phyloP scores from a whole-genome alignment of 2,113 vertebrate species.

The Desmodus rotundus region DNA sequence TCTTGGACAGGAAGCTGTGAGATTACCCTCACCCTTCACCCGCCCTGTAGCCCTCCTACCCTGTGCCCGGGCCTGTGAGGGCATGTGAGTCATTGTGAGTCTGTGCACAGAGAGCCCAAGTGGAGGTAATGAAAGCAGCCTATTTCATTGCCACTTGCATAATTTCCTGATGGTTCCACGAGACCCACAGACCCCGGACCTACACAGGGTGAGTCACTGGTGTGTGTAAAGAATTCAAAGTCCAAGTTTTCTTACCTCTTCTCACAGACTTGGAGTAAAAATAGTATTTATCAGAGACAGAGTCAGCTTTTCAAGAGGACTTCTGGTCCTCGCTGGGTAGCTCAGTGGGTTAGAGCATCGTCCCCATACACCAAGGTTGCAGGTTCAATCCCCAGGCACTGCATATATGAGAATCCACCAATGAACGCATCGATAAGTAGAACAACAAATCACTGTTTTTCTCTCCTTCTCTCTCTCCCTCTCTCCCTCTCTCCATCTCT shows the following conservation, averaged over 20 bases:
- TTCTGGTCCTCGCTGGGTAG: not conserved
- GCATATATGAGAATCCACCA: not conserved
- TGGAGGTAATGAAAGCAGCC: not conserved
- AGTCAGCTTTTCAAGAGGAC: not conserved
- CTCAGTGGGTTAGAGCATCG: not conserved
- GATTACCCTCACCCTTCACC: not conserved
- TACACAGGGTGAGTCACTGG: not conserved
- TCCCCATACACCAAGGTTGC: not conserved
- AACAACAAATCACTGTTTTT: not conserved
- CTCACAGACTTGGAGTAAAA: not conserved
- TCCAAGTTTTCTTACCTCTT: not conserved
- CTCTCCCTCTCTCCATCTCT: not conserved
- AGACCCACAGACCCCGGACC: not conserved
- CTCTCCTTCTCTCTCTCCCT: not conserved
- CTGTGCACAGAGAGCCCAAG: too few species aligned
- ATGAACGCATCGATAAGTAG: too few species aligned
- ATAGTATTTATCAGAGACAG: not conserved
- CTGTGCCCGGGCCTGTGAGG: fast-evolving
- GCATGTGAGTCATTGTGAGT: not conserved
- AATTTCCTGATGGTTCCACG: fast-evolving
- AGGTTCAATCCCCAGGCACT: not conserved
- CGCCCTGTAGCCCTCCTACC: not conserved
- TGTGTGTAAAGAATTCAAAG: not conserved
- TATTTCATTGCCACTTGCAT: not conserved
- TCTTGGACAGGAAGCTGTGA: not conserved